Evolutionary conservation across 1,140 invertebrate genomes (phyloP), one percentile per base, ranked within the genome.

Genomic region (Ceratosolen fusciceps): DNA sequence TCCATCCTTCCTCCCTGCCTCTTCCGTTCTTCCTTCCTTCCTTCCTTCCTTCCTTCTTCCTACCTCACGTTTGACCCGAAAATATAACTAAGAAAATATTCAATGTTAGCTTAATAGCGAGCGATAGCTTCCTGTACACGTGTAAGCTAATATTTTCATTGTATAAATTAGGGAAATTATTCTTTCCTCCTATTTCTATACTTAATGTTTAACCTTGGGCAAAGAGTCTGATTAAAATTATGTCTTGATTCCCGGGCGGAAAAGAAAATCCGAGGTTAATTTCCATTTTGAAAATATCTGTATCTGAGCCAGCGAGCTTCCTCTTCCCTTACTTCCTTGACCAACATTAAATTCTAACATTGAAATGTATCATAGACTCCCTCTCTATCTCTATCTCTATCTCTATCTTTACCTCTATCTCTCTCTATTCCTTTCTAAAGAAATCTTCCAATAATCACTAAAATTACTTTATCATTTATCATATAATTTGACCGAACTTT

Each of bases 111-210:
- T 72, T 78, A 70, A 71, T 60, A 34, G 34, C 24, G 14, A 34
- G 31, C 24, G 29, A 43, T 39, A 16, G 21, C 14, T 79, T 54
- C 39, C 31, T 70, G 70, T 71, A 21, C 56, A 52, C 29, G 43
- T 26, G 54, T 62, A 31, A 7, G 26, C 71, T 52, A 78, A 78
- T 72, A 72, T 72, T 78, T 78, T 60, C 7, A 62, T 56, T 5
- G 68, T 12, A 71, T 77, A 71, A 70, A 77, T 77, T 71, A 47
- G 47, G 74, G 31, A 65, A 65, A 76, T 68, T 68, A 75, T 58
- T 56, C 21, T 58, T n/a, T n/a, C n/a, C n/a, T n/a, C n/a, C n/a
- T n/a, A n/a, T n/a, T n/a, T n/a, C n/a, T n/a, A n/a, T n/a, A n/a
- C n/a, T n/a, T n/a, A n/a, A n/a, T n/a, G n/a, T n/a, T n/a, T n/a